These are phyloP conservation scores for Tetrao urogallus DNA, from an alignment of 2,113 vertebrate genomes.

Conservation along the genomic window DNA sequence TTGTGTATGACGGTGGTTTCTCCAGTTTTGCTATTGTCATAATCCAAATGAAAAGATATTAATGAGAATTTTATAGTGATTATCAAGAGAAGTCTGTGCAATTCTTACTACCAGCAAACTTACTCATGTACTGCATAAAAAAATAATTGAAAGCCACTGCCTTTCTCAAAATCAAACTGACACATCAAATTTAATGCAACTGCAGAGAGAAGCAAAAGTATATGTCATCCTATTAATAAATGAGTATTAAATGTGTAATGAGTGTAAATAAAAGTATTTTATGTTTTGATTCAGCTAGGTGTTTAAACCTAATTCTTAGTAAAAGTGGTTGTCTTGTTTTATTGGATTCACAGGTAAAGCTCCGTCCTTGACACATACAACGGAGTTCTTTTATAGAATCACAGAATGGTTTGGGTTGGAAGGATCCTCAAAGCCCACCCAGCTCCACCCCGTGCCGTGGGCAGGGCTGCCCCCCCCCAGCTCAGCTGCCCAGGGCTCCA, in stretches of 20 bases:
- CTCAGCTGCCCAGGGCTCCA: background rate
- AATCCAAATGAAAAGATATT: background rate
- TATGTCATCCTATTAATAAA: background rate
- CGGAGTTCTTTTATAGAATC: background rate
- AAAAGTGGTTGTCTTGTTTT: background rate
- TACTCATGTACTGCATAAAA: background rate
- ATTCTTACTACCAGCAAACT: background rate
- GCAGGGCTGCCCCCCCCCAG: background rate
- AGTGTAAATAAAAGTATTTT: background rate
- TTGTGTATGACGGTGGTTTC: background rate
- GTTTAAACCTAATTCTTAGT: background rate
- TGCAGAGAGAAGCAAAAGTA: background rate
- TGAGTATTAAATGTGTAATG: too few relatives aligned
- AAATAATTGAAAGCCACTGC: background rate
- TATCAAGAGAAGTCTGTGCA: background rate
- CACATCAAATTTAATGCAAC: background rate
- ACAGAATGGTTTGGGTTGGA: background rate
- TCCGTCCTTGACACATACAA: too few relatives aligned
- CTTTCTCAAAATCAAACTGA: background rate
- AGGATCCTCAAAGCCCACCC: background rate
- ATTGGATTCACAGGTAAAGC: background rate
- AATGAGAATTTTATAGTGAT: background rate
- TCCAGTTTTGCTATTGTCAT: background rate
- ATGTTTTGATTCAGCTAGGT: background rate
- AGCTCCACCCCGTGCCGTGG: too few relatives aligned